A percentile compares a stretch with the other conserved stretches of the same genome.
Conservation (phyloP, 2,113 vertebrate genomes). For the Sorex fumeus region DNA sequence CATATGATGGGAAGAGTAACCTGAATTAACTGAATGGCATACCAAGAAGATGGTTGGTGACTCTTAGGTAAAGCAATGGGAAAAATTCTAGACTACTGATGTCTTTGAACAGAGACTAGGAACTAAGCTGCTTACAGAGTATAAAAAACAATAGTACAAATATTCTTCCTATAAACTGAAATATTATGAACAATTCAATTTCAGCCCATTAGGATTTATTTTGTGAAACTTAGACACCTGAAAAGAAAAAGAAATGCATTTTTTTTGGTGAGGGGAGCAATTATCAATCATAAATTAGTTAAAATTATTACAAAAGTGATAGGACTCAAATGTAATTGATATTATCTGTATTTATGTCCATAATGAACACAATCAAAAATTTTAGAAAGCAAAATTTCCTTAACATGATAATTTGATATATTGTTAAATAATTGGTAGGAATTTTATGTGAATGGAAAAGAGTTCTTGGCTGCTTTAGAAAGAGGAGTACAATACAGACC, state of each 20-base stretch:
- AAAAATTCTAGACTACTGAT: not conserved
- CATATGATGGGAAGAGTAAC: not conserved
- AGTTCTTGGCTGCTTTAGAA: not conserved
- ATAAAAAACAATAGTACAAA: not conserved
- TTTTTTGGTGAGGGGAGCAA: too few relatives aligned
- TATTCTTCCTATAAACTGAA: not conserved
- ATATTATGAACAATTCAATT: not conserved
- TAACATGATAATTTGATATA: slow-evolving; percentile 1
- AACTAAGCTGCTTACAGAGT: not conserved
- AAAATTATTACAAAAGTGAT: too few relatives aligned
- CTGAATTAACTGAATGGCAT: not conserved
- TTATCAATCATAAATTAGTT: too few relatives aligned
- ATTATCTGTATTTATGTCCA: not conserved
- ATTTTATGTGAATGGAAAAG: not conserved
- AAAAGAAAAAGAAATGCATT: too few relatives aligned
- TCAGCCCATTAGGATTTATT: not conserved
- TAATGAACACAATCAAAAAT: not conserved
- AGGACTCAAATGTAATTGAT: not conserved
- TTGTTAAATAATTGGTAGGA: not conserved
- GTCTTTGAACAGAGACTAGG: not conserved
- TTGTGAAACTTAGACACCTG: not conserved
- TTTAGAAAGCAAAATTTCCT: not conserved
- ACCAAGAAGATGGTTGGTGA: not conserved
- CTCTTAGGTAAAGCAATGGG: not conserved
- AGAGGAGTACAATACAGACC: not conserved